phyloP scores from a whole-genome alignment of 2,888 invertebrate species.

The Stegana nigrithorax region DNA sequence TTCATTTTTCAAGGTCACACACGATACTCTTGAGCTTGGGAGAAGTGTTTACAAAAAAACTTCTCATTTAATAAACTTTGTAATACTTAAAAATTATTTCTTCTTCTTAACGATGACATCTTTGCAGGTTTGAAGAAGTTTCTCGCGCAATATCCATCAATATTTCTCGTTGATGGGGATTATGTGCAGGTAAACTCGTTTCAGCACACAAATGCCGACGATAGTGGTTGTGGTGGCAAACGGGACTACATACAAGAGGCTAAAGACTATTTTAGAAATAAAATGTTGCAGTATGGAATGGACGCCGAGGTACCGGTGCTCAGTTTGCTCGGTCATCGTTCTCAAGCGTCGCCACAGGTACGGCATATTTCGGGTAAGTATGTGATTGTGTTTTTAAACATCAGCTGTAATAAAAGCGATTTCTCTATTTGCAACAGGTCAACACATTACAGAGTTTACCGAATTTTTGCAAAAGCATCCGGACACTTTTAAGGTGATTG shows the following conservation, averaged over 20 bases:
- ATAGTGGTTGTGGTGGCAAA: constrained; percentile 72
- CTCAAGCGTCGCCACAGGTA: constrained; percentile 96
- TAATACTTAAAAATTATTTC: too few relatives aligned
- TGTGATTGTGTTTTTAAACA: too few relatives aligned
- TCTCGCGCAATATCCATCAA: constrained; percentile 93
- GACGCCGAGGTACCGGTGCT: constrained; percentile 97
- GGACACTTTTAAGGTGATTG: constrained; percentile 86
- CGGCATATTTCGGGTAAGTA: constrained; percentile 86
- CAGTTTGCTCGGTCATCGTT: constrained; percentile 94
- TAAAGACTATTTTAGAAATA: constrained; percentile 96
- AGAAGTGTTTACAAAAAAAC: too few relatives aligned
- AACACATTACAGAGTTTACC: constrained; percentile 93
- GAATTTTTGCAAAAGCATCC: constrained; percentile 89
- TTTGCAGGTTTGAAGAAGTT: constrained; percentile 90
- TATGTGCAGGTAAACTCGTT: constrained; percentile 87
- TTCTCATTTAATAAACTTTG: too few relatives aligned
- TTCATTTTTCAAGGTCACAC: too few relatives aligned
- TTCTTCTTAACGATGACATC: constrained; percentile 50
- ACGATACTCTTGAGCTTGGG: too few relatives aligned
- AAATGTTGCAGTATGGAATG: constrained; percentile 94
- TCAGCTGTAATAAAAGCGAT: neutral
- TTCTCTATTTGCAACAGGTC: constrained; percentile 70
- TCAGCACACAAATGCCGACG: constrained; percentile 76
- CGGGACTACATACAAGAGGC: constrained; percentile 96
- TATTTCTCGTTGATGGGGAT: constrained; percentile 95